Conservation (phyloP, 2,113 vertebrate species). For the Micronisus gabar region DNA sequence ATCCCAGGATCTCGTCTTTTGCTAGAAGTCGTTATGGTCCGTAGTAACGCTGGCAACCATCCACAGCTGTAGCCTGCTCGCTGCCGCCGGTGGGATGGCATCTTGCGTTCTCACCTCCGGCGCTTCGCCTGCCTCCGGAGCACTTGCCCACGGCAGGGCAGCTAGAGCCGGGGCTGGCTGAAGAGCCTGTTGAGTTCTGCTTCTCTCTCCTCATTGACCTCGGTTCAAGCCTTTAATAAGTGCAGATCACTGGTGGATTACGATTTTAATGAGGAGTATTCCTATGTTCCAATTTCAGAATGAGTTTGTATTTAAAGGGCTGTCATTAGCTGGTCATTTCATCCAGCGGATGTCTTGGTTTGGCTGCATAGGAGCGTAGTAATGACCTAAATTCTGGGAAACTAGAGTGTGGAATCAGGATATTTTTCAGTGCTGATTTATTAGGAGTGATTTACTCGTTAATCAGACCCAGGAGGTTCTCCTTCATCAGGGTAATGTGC, state of each 20-base stretch:
- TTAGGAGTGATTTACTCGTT: not conserved
- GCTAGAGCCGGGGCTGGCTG: not conserved
- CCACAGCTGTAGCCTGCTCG: accelerated
- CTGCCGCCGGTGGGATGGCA: not conserved
- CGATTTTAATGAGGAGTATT: not conserved
- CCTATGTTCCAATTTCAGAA: not conserved
- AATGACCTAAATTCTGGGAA: not conserved
- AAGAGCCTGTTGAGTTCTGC: not conserved
- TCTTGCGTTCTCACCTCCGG: not conserved
- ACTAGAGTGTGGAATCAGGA: not conserved
- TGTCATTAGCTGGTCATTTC: not conserved
- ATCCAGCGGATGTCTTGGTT: not conserved
- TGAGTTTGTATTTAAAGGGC: not conserved
- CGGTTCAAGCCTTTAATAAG: not conserved
- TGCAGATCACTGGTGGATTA: not conserved
- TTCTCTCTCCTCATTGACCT: not conserved
- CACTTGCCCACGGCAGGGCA: accelerated
- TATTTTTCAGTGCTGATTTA: not conserved
- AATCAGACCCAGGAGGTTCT: not conserved
- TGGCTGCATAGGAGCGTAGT: not conserved
- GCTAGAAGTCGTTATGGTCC: not conserved
- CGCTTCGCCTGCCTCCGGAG: not conserved
- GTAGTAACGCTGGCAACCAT: not conserved
- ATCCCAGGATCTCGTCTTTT: not conserved
- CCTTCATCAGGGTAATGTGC: not conserved